These are phyloP conservation scores for Mactromeris polynyma DNA, from an alignment of 2,888 invertebrate genomes.

Conservation along the genomic window DNA sequence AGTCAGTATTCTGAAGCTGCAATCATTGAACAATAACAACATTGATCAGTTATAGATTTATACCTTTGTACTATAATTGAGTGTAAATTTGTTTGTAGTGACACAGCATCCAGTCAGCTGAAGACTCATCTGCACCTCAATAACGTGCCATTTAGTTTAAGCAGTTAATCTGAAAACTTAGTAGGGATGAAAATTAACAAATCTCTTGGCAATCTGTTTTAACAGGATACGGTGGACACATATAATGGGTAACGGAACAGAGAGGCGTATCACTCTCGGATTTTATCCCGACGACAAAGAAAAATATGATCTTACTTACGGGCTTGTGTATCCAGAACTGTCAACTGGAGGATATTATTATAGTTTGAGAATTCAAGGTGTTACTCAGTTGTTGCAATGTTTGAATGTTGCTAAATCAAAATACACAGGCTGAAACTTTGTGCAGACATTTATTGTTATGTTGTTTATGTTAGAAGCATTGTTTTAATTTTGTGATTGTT, in stretches of 20 bases:
- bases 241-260: constrained; percentile 14
- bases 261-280: constrained; percentile 34
- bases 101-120: background rate
- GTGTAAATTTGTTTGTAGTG: background rate
- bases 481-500: background rate
- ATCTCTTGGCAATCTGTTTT: constrained; percentile 21
- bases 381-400: background rate
- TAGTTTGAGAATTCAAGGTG: constrained; percentile 39
- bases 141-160: background rate
- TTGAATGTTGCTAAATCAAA: background rate
- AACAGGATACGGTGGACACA: constrained; percentile 50
- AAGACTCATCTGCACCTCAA: background rate
- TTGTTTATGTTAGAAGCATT: background rate
- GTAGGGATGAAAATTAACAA: background rate
- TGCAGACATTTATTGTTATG: background rate
- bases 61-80: background rate
- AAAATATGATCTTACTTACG: constrained; percentile 11
- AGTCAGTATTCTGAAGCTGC: background rate
- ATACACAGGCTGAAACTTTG: background rate
- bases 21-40: background rate
- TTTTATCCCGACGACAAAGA: constrained; percentile 40
- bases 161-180: background rate
- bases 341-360: background rate
- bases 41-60: background rate
- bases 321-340: background rate